Base-by-base conservation (phyloP, 2,888 invertebrate genomes). In the Baronia brevicornis region DNA sequence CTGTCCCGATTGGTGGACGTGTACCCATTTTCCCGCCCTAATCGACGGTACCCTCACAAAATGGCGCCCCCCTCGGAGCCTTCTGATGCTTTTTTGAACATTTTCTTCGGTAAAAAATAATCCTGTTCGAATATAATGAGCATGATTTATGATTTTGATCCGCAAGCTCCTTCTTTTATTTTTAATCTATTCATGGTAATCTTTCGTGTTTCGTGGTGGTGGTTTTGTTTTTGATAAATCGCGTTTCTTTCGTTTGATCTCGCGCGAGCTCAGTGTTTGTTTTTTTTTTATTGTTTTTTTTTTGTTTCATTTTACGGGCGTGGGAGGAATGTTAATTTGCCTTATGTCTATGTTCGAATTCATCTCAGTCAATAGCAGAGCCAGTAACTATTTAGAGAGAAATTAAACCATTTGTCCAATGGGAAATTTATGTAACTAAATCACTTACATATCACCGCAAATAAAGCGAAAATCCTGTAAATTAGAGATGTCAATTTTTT, bases 101-200 rank as follows among this genome's bases (percentile, higher is more conserved):
- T 79, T 79, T 82, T 75, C 75, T 67, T 70, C 59, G 63, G 73
- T 79, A 79, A 82, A 79, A 82, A 80, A 82, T 84, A 82, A 82
- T 80, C 82, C 78, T 70, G 82, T 82, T 78, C 66, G 68, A 71
- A 75, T 73, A 84, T 84, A 84, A 82, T 82, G 84, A 80, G 78
- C 72, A 80, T 82, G 84, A 84, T 84, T 84, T 84, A 84, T 79
- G 80, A 65, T 74, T 75, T 73, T 72, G 78, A 75, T 74, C 74
- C 69, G 67, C 63, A 65, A 54, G 61, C 66, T 59, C 52, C 56
- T 61, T 58, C 63, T 57, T 64, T 55, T 53, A 54, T 63, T 63
- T 67, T 67, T 77, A 75, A 77, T 78, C 73, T 75, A 64, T 61
- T 58, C 64, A 68, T 75, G 75, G 77, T 78, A 75, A 75, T 77